Evolutionary conservation across 2,113 vertebrate species (phyloP).

Genomic region (Abramis brama): DNA sequence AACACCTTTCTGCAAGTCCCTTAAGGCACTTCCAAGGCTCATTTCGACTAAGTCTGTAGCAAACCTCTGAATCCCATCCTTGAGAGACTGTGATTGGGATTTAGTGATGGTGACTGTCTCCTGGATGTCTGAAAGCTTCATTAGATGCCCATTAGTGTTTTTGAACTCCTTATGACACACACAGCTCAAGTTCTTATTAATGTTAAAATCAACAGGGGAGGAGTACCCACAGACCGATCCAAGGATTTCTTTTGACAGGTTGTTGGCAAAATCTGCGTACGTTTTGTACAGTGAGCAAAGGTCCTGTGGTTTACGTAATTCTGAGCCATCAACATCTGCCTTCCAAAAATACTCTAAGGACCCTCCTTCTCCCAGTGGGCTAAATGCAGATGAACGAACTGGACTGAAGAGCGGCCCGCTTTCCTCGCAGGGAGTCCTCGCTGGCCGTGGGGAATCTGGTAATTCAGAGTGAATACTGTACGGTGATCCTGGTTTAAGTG

Average conservation of each 20-base stretch:
- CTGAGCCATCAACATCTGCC: constrained; percentile 64
- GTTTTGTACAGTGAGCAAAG: constrained; percentile 77
- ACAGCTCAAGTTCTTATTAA: constrained; percentile 80
- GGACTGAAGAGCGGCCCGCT: constrained; percentile 89
- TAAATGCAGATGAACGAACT: constrained; percentile 91
- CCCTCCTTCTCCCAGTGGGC: constrained; percentile 83
- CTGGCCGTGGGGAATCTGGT: constrained; percentile 84
- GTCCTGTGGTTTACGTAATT: constrained; percentile 75
- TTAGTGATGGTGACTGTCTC: constrained; percentile 75
- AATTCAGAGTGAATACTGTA: constrained; percentile 80
- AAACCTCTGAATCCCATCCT: constrained; percentile 92
- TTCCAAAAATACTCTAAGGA: constrained; percentile 86
- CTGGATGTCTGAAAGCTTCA: constrained; percentile 81
- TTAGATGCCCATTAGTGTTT: constrained; percentile 74
- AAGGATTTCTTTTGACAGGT: constrained; percentile 87
- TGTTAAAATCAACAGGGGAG: constrained; percentile 74
- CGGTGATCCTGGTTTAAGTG: constrained; percentile 88
- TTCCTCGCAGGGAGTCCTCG: constrained; percentile 84
- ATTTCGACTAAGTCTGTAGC: constrained; percentile 92
- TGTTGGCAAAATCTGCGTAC: constrained; percentile 88
- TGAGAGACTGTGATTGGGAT: constrained; percentile 83
- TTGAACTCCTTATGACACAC: constrained; percentile 79
- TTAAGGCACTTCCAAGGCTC: constrained; percentile 91
- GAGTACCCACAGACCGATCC: constrained; percentile 84
- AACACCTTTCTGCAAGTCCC: constrained; percentile 93